Percentiles rank a stretch among this genome's conserved stretches.
Conservation (phyloP, 2,113 vertebrate genomes). For the Syngnathoides biaculeatus region DNA sequence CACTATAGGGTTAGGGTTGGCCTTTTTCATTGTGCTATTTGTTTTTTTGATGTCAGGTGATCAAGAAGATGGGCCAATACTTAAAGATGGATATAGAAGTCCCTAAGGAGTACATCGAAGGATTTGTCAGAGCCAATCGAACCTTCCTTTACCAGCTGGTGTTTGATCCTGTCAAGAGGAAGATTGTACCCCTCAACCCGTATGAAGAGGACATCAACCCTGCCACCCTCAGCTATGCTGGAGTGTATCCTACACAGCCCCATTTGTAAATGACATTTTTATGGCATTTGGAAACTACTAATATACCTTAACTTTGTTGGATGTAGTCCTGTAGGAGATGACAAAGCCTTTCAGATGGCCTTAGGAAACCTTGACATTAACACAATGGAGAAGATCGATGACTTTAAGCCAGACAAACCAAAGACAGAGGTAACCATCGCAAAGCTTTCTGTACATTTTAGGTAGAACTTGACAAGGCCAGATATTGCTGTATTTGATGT, state of each 20-base stretch:
- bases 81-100: constrained; percentile 87
- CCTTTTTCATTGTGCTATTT: not conserved
- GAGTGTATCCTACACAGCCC: constrained; percentile 82
- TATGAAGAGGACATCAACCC: constrained; percentile 81
- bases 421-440: constrained; percentile 52
- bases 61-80: constrained; percentile 96
- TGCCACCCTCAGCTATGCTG: constrained; percentile 82
- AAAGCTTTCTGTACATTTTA: not conserved
- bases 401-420: constrained; percentile 80
- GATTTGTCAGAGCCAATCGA: constrained; percentile 90
- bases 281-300: not conserved
- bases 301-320: constrained; percentile 67
- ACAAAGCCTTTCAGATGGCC: constrained; percentile 85
- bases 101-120: constrained; percentile 86
- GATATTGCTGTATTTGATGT: no score
- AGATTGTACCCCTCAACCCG: constrained; percentile 86
- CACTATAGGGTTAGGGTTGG: no score
- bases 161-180: constrained; percentile 86
- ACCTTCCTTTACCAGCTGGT: constrained; percentile 96
- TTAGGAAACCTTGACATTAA: constrained; percentile 88
- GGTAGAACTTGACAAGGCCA: no score
- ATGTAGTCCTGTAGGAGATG: constrained; percentile 82
- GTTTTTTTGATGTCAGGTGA: constrained; percentile 74
- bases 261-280: not conserved
- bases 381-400: constrained; percentile 82